These are phyloP conservation scores for Okamejei kenojei DNA, from an alignment of 2,797 vertebrate species.

Conservation along the genomic window DNA sequence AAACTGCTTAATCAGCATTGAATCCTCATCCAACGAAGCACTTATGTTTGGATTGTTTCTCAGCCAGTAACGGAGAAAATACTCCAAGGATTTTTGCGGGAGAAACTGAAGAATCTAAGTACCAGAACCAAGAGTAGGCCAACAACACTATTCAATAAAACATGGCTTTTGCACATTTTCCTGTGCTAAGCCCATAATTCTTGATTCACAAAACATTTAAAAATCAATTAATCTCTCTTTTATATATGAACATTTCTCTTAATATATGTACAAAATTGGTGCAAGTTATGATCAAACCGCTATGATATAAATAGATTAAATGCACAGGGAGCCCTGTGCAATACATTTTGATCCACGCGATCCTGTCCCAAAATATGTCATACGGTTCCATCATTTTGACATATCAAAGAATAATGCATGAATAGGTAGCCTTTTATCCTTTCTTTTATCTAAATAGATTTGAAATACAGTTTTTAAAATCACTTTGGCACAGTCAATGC, in stretches of 20 bases:
- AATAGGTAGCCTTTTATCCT: not conserved
- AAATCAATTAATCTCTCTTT: too few relatives aligned
- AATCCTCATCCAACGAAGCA: not conserved
- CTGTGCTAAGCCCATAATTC: too few relatives aligned
- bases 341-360: not conserved
- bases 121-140: too few relatives aligned
- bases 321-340: not conserved
- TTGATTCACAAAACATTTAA: too few relatives aligned
- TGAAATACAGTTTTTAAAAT: not conserved
- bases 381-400: not conserved
- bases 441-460: not conserved
- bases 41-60: not conserved
- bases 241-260: not conserved
- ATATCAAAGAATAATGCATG: not conserved
- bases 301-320: not conserved
- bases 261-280: not conserved
- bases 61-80: not conserved
- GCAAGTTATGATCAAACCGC: not conserved
- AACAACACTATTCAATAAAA: too few relatives aligned
- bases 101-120: too few relatives aligned
- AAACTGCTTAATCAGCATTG: not conserved
- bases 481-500: not conserved
- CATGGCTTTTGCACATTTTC: too few relatives aligned
- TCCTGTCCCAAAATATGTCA: not conserved
- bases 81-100: too few relatives aligned